These are phyloP conservation scores for Seladonia tumulorum DNA, from an alignment of 2,888 invertebrate genomes.

Conservation along the genomic window DNA sequence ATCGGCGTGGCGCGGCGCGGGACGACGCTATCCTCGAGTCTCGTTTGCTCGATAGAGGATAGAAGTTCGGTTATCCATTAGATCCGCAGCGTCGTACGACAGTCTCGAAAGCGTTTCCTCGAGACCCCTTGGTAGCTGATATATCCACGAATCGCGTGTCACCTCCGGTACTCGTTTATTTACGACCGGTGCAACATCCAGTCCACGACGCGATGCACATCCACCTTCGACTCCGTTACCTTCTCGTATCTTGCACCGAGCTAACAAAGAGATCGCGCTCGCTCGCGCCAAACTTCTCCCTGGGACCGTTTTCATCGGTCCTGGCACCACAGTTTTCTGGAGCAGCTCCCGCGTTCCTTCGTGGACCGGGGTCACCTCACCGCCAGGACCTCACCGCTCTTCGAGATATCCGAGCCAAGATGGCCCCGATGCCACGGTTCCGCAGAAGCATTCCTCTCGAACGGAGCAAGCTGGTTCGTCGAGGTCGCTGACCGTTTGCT, in stretches of 20 bases:
- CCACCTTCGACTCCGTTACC: neutral
- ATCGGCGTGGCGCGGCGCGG: no score
- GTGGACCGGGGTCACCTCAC: neutral
- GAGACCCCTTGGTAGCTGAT: neutral
- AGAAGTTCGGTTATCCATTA: slow-evolving; percentile 25
- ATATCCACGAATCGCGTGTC: slow-evolving; percentile 28
- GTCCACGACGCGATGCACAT: slow-evolving; percentile 23
- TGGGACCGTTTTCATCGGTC: neutral
- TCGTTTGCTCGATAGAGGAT: neutral
- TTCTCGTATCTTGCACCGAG: neutral
- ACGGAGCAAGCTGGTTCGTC: slow-evolving; percentile 9
- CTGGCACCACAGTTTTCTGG: neutral
- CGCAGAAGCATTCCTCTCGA: slow-evolving; percentile 51
- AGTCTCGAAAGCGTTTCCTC: slow-evolving; percentile 6
- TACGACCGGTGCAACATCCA: slow-evolving; percentile 1
- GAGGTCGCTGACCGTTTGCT: slow-evolving; percentile 51
- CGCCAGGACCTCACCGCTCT: neutral
- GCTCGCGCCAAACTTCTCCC: neutral
- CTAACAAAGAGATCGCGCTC: neutral
- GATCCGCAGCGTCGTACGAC: slow-evolving; percentile 11
- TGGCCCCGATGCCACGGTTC: slow-evolving; percentile 34
- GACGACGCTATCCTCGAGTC: neutral
- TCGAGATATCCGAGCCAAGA: neutral
- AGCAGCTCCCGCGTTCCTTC: slow-evolving; percentile 17
- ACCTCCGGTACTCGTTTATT: slow-evolving; percentile 24